Conservation (phyloP, 2,888 invertebrate species). For the Labia minor region DNA sequence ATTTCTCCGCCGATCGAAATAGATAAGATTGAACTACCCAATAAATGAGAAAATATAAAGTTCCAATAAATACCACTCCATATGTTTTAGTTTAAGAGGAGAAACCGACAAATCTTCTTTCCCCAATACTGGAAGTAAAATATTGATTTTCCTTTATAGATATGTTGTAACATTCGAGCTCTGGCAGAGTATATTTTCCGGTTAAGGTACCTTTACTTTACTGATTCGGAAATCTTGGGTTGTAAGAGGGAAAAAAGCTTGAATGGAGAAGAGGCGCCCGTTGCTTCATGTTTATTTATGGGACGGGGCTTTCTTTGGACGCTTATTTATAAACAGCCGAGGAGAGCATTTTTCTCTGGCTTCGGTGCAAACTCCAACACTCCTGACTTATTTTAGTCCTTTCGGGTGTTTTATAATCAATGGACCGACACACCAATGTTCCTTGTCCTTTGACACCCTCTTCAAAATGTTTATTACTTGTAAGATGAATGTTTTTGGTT, state of each 20-base stretch:
- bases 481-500: no score
- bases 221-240: neutral
- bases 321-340: neutral
- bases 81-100: neutral
- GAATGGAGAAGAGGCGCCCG: neutral
- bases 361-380: neutral
- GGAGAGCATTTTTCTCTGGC: neutral
- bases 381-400: neutral
- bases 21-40: neutral
- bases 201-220: neutral
- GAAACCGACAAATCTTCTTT: neutral
- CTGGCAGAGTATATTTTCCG: slow-evolving; percentile 2
- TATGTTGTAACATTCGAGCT: slow-evolving; percentile 1
- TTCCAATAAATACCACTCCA: slow-evolving; percentile 2
- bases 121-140: slow-evolving; percentile 7
- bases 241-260: neutral
- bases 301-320: neutral
- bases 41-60: slow-evolving; percentile 13
- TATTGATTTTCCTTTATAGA: slow-evolving; percentile 7
- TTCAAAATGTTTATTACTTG: no score
- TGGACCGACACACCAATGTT: neutral
- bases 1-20: neutral
- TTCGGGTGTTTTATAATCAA: neutral
- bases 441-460: no score
- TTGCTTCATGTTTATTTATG: slow-evolving; percentile 5